These are phyloP conservation scores for Orycteropus afer DNA, from an alignment of 2,113 vertebrate species.

Conservation along the genomic window DNA sequence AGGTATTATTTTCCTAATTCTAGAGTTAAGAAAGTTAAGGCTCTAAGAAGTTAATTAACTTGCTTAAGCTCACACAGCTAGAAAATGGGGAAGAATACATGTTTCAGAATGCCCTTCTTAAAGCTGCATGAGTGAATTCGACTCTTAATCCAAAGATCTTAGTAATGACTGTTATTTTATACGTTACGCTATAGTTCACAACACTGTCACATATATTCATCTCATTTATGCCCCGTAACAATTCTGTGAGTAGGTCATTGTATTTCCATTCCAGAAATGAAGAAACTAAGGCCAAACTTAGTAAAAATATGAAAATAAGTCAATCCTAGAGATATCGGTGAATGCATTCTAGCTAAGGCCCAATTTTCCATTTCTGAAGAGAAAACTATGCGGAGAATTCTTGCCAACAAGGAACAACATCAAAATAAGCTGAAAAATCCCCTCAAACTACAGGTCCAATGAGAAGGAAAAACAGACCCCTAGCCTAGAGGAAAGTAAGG, in stretches of 20 bases:
- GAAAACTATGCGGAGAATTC: background rate
- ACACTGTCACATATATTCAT: background rate
- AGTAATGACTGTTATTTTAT: background rate
- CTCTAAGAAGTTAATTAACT: background rate
- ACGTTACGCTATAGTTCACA: background rate
- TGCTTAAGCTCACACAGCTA: background rate
- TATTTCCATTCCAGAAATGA: background rate
- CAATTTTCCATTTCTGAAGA: background rate
- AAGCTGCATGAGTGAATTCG: background rate
- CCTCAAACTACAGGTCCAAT: background rate
- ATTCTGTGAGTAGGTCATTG: background rate
- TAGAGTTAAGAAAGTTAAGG: background rate
- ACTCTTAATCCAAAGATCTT: background rate
- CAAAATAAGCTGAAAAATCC: background rate
- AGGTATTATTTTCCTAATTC: background rate
- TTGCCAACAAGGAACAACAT: background rate
- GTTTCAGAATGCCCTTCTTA: background rate
- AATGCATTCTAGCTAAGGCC: background rate
- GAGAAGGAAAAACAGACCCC: background rate
- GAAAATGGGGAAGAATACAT: background rate
- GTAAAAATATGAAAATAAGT: background rate
- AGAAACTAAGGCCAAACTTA: background rate
- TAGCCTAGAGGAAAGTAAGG: background rate
- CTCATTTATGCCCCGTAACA: background rate
- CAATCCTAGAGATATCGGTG: background rate